phyloP scores from a whole-genome alignment of 2,888 invertebrate species.

The Sussaba pulchella region DNA sequence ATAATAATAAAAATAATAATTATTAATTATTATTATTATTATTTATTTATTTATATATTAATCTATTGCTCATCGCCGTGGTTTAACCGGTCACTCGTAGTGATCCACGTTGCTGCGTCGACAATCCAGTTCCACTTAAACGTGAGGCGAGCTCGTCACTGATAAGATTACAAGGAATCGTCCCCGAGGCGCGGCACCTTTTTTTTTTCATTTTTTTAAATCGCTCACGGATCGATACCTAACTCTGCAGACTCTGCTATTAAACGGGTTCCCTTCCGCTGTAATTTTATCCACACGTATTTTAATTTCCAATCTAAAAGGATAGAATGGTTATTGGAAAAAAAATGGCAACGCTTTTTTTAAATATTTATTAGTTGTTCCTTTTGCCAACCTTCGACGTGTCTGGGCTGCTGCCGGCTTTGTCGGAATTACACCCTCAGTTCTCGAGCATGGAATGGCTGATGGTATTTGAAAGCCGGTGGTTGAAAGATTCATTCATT shows the following conservation, averaged over 20 bases:
- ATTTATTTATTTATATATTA: too few relatives aligned
- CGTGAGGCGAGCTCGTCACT: constrained; percentile 18
- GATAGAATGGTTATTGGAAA: background rate
- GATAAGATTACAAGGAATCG: constrained; percentile 64
- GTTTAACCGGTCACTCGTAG: constrained; percentile 36
- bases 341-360: background rate
- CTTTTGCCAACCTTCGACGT: constrained; percentile 18
- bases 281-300: constrained; percentile 25
- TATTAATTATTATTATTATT: background rate
- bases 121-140: constrained; percentile 62
- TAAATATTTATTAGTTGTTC: background rate
- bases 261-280: constrained; percentile 57
- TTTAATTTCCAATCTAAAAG: constrained; percentile 1
- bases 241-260: constrained; percentile 44
- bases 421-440: background rate
- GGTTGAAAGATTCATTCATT: background rate
- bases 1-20: too few relatives aligned
- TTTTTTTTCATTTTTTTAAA: constrained; percentile 14
- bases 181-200: constrained; percentile 58
- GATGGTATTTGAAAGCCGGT: background rate
- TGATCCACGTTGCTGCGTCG: constrained; percentile 39
- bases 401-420: background rate
- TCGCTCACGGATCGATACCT: constrained; percentile 58
- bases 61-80: constrained; percentile 31
- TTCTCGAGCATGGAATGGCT: background rate